A percentile compares a stretch with the other conserved stretches of the same genome.
Evolutionary conservation across 2,797 vertebrate species (phyloP).

Genomic region (Valencia hispanica): DNA sequence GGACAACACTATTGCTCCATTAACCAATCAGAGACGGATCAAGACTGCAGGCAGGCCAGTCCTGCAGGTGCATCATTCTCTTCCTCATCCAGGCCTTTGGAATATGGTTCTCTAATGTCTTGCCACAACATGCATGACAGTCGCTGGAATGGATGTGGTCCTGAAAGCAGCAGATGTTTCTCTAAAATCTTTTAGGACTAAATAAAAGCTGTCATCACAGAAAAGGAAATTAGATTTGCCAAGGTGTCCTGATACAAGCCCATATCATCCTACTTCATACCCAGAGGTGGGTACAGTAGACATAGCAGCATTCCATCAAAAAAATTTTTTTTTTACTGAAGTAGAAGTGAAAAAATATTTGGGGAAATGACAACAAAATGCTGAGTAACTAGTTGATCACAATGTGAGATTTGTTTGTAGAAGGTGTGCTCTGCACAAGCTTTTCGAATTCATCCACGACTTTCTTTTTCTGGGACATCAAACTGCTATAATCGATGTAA

Average conservation of each 20-base stretch:
- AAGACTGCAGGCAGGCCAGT: too few relatives aligned
- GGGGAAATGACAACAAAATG: background rate
- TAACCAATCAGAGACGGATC: too few relatives aligned
- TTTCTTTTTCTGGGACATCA: background rate
- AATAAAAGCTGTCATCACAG: too few relatives aligned
- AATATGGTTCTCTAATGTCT: too few relatives aligned
- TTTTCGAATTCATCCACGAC: background rate
- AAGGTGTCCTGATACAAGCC: background rate
- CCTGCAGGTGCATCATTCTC: too few relatives aligned
- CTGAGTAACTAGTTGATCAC: background rate
- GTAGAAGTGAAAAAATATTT: background rate
- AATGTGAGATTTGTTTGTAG: background rate
- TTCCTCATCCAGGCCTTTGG: too few relatives aligned
- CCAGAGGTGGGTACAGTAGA: background rate
- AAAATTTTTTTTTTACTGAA: too few relatives aligned
- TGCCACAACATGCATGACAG: too few relatives aligned
- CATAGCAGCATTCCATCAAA: background rate
- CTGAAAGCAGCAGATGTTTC: too few relatives aligned
- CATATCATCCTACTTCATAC: background rate
- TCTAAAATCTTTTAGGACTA: too few relatives aligned
- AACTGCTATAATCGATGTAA: background rate
- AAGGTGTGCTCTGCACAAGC: background rate
- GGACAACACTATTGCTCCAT: too few relatives aligned
- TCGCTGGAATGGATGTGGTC: too few relatives aligned
- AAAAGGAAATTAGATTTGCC: background rate